A percentile compares a stretch with the other conserved stretches of the same genome.
These are phyloP conservation scores for Epizoanthus ramosus DNA, from an alignment of 92 coral and sea anemone species.

Conservation along the genomic window DNA sequence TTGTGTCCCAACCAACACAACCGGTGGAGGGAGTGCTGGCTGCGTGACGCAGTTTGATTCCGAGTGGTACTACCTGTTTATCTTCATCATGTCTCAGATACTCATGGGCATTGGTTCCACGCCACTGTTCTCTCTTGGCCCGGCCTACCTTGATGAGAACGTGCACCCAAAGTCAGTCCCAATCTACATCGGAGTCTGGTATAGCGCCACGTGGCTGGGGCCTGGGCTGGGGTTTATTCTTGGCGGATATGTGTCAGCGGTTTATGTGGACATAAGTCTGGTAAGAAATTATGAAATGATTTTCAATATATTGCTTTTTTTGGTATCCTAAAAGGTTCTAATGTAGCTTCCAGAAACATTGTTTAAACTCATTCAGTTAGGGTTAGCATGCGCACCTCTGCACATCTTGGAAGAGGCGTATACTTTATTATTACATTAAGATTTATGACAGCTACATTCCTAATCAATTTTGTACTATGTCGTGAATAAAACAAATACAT, in stretches of 20 bases:
- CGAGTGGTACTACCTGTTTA: constrained; percentile 69
- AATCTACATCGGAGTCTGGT: constrained; percentile 77
- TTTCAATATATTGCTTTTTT: too few relatives aligned
- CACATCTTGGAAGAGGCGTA: too few relatives aligned
- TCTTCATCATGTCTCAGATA: constrained; percentile 74
- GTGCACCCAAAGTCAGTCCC: constrained; percentile 83
- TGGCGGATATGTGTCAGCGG: constrained; percentile 55
- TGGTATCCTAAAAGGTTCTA: too few relatives aligned
- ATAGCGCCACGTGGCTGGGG: constrained; percentile 64
- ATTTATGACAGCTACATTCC: too few relatives aligned
- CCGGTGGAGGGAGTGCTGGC: constrained; percentile 27
- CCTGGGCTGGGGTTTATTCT: constrained; percentile 83
- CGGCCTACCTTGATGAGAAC: constrained; percentile 94
- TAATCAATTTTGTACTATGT: too few relatives aligned
- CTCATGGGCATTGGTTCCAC: constrained; percentile 91
- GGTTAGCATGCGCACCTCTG: too few relatives aligned
- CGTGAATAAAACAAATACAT: too few relatives aligned
- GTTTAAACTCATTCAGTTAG: too few relatives aligned
- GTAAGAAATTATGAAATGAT: too few relatives aligned
- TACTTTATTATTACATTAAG: too few relatives aligned
- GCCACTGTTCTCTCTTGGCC: constrained; percentile 87
- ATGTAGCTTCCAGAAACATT: too few relatives aligned
- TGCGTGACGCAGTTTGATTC: constrained; percentile 71
- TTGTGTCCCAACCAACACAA: constrained; percentile 49
- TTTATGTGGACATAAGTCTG: too few relatives aligned